phyloP scores from a whole-genome alignment of 1,140 invertebrate genomes.

The Drosophila biarmipes region DNA sequence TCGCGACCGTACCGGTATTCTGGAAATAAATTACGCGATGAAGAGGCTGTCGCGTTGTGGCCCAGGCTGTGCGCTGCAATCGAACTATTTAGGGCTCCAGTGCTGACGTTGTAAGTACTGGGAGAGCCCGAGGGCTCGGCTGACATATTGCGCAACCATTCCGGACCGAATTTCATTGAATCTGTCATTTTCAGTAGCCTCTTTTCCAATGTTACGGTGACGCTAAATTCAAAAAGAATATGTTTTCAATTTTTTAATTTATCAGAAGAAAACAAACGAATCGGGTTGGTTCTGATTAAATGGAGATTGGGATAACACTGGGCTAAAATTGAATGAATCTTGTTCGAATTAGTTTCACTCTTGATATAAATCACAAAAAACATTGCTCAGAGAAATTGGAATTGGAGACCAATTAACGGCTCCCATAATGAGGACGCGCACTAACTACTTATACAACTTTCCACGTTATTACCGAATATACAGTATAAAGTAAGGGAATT shows the following conservation, averaged over 20 bases:
- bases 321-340: too few relatives aligned
- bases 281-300: background rate
- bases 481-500: background rate
- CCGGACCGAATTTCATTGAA: conserved; percentile 91
- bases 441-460: background rate
- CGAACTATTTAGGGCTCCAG: conserved; percentile 49
- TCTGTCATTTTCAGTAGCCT: conserved; percentile 86
- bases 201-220: conserved; percentile 36
- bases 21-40: conserved; percentile 71
- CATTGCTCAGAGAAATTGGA: background rate
- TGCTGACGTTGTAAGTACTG: conserved; percentile 41
- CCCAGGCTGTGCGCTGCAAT: conserved; percentile 39
- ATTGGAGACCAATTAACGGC: background rate
- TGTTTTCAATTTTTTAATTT: background rate
- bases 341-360: background rate
- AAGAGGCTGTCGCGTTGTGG: conserved; percentile 12
- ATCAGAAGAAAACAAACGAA: background rate
- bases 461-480: background rate
- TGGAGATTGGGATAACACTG: background rate
- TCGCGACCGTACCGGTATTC: conserved; percentile 90
- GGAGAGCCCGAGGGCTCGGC: conserved; percentile 75
- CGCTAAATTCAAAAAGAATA: conserved; percentile 21
- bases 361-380: background rate
- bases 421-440: background rate
- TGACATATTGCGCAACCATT: conserved; percentile 89